These are phyloP conservation scores for Theocolax elegans DNA, from an alignment of 1,140 invertebrate species.

Conservation along the genomic window DNA sequence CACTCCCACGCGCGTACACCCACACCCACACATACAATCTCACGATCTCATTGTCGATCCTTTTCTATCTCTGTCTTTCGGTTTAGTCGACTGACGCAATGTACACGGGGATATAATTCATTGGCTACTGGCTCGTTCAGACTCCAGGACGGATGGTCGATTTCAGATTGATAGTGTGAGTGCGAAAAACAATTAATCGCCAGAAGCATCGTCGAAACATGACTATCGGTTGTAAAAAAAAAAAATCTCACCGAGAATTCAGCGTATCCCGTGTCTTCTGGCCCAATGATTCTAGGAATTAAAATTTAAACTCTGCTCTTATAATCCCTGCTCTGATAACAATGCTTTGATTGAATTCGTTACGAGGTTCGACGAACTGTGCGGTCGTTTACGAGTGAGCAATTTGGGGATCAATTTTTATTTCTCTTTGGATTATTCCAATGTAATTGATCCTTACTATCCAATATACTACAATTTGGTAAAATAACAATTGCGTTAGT, in stretches of 20 bases:
- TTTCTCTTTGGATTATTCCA: too few relatives aligned
- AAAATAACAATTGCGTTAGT: too few relatives aligned
- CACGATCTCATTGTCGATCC: neutral
- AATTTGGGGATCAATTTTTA: too few relatives aligned
- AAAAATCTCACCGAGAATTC: conserved; percentile 24
- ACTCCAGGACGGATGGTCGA: neutral
- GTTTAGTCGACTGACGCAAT: neutral
- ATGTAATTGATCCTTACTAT: too few relatives aligned
- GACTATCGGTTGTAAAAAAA: conserved; percentile 9
- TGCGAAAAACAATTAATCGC: conserved; percentile 33
- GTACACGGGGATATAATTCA: conserved; percentile 1
- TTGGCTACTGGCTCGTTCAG: neutral
- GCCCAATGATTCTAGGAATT: neutral
- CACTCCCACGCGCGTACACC: neutral
- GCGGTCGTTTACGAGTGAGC: too few relatives aligned
- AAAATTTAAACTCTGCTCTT: neutral
- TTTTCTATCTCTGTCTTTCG: neutral
- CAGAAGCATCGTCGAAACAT: neutral
- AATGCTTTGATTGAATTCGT: conserved; percentile 9
- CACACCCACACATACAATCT: too few relatives aligned
- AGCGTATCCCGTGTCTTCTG: neutral
- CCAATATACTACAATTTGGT: too few relatives aligned
- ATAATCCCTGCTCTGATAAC: neutral
- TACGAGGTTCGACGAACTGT: too few relatives aligned
- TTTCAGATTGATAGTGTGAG: neutral